Conservation (phyloP, 2,113 vertebrate species). For the Myrmecobius fasciatus region DNA sequence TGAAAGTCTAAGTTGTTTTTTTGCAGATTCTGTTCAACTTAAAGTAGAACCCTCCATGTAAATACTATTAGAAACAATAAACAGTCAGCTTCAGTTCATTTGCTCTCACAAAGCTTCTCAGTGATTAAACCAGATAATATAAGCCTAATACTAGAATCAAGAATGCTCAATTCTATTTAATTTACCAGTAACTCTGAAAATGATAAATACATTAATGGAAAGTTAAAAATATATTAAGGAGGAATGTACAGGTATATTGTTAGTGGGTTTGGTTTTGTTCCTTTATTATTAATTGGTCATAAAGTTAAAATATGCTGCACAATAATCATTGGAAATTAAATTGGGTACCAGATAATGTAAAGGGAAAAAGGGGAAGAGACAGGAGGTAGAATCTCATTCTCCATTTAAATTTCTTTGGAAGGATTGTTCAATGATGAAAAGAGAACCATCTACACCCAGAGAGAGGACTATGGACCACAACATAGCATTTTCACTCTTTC, state of each 20-base stretch:
- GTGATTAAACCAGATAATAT: conserved; percentile 42
- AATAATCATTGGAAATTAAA: neutral
- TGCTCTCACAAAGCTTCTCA: conserved; percentile 41
- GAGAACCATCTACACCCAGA: too few species aligned
- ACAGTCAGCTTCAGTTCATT: conserved; percentile 47
- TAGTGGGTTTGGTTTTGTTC: neutral
- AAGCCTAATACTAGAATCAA: conserved; percentile 51
- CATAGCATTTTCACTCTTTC: too few species aligned
- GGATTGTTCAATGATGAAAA: too few species aligned
- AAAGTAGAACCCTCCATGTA: neutral
- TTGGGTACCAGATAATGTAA: conserved; percentile 20
- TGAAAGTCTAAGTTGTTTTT: neutral
- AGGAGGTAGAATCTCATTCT: neutral
- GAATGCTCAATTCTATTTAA: conserved; percentile 48
- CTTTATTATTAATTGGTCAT: conserved; percentile 31
- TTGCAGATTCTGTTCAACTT: conserved; percentile 34
- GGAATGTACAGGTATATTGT: conserved; percentile 48
- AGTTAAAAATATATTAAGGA: conserved; percentile 54
- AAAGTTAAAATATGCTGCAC: neutral
- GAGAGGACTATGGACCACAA: too few species aligned
- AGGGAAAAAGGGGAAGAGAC: neutral
- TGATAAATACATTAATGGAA: conserved; percentile 67
- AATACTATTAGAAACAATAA: conserved; percentile 16
- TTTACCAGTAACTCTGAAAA: conserved; percentile 53
- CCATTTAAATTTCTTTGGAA: neutral